phyloP scores from a whole-genome alignment of 2,113 vertebrate species.

The Saccopteryx bilineata region DNA sequence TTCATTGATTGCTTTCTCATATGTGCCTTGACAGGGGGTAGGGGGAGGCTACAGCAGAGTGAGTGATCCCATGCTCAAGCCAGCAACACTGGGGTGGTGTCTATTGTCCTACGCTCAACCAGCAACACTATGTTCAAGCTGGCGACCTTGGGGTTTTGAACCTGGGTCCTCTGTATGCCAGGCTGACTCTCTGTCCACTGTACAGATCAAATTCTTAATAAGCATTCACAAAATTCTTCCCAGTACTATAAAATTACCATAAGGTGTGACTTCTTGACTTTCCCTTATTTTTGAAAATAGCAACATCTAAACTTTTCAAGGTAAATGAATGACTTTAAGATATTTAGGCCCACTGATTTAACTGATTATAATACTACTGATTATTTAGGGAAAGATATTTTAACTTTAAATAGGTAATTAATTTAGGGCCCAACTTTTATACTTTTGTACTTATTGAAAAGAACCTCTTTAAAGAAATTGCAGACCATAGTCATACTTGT shows the following conservation, averaged over 20 bases:
- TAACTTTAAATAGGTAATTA: neutral
- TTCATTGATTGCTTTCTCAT: too few species aligned
- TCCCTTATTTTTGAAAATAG: neutral
- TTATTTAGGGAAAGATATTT: neutral
- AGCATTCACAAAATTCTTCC: neutral
- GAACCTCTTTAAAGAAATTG: neutral
- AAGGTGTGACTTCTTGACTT: neutral
- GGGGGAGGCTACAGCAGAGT: too few species aligned
- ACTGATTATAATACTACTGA: neutral
- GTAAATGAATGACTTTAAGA: neutral
- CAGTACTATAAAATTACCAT: neutral
- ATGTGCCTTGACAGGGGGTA: too few species aligned
- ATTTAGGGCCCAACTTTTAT: neutral
- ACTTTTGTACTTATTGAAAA: conserved; percentile 20
- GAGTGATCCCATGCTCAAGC: too few species aligned
- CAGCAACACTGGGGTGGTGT: too few species aligned
- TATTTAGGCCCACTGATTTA: neutral
- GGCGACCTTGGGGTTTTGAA: too few species aligned
- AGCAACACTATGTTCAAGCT: too few species aligned
- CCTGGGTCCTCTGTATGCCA: too few species aligned
- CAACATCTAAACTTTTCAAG: conserved; percentile 24
- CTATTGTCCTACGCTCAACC: too few species aligned
- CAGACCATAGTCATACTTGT: neutral
- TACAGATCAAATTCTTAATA: neutral
- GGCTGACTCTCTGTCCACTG: too few species aligned